Evolutionary conservation across 2,113 vertebrate species (phyloP).

Genomic region (Zeus faber): DNA sequence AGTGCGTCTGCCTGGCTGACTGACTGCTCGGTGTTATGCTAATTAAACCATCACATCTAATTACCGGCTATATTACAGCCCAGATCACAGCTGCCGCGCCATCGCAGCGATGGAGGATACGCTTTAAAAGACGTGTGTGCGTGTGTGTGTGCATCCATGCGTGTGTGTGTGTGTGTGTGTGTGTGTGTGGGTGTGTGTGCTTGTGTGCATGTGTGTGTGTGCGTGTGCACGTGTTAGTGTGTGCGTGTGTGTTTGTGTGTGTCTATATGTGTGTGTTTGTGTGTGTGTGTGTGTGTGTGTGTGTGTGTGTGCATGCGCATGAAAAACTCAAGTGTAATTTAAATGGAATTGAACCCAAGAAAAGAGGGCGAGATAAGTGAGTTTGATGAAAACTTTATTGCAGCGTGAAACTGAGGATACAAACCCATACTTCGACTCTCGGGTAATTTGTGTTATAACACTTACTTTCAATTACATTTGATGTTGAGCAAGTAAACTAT

Average conservation of each 20-base stretch:
- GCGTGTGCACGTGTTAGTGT: neutral
- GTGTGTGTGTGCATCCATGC: no score
- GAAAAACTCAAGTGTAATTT: no score
- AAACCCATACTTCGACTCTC: no score
- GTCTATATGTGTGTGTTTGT: neutral
- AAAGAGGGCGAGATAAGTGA: no score
- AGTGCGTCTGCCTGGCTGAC: slow-evolving; percentile 31
- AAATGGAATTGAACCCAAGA: no score
- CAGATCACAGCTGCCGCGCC: slow-evolving; percentile 32
- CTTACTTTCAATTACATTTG: no score
- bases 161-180: neutral
- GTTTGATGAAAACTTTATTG: no score
- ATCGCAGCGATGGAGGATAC: slow-evolving; percentile 33
- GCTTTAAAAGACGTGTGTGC: slow-evolving; percentile 17
- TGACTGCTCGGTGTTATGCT: slow-evolving; percentile 42
- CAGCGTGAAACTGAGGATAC: no score
- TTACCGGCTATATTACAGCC: slow-evolving; percentile 34
- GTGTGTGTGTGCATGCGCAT: no score
- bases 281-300: neutral
- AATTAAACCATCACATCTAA: slow-evolving; percentile 53
- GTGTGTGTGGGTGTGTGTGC: neutral
- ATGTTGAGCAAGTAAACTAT: no score
- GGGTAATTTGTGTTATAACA: no score
- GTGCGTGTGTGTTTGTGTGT: neutral
- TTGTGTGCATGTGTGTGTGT: no score